Base-by-base conservation (phyloP, 2,113 vertebrate genomes). In the Sinocyclocheilus grahami region DNA sequence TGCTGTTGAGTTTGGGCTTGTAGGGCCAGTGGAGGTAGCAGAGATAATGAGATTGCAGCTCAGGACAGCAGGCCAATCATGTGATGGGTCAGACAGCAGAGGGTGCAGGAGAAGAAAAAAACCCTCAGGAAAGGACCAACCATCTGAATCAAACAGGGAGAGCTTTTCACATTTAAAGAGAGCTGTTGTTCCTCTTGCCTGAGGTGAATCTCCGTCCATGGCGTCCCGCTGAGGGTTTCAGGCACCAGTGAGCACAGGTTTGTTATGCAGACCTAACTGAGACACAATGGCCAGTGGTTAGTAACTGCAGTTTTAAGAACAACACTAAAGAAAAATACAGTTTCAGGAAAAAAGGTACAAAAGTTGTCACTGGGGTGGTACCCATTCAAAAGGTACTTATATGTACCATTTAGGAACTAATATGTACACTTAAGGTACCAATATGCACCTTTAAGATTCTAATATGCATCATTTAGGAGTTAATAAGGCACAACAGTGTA, bases 101-200 rank as follows among this genome's bases (percentile, higher is more conserved):
- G 33, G 33, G 69, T 72, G 33, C 69, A 39, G 67, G 33, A 71
- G 67, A 65, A 51, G 2, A 75, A 51, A 75, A 75, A 86, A 75
- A 37, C 82, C 79, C 90, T 84, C 51, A 67, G 83, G 80, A 82
- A 37, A 33, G 60, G 39, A 42, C 1, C 22, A 86, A 87, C 78
- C 88, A 88, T 88, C 87, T 86, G 90, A 91, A 72, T 87, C 83
- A 84, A 85, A 77, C 82, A 89, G 84, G 76, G 75, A 88, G 74
- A 89, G 86, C 85, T 82, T 88, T 86, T 90, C 87, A 83, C 86
- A 89, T 89, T 90, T 77, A 89, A 89, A 90, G 83, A 78, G 83
- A 86, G 65, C 87, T 87, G 89, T 88, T 88, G 90, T 91, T 86
- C 86, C 65, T 78, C 71, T 86, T 75, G 86, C 86, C 85, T 83